Evolutionary conservation across 2,797 vertebrate species (phyloP), one percentile per base, ranked within the genome.

Genomic region (Petrocephalus schoutedeni): DNA sequence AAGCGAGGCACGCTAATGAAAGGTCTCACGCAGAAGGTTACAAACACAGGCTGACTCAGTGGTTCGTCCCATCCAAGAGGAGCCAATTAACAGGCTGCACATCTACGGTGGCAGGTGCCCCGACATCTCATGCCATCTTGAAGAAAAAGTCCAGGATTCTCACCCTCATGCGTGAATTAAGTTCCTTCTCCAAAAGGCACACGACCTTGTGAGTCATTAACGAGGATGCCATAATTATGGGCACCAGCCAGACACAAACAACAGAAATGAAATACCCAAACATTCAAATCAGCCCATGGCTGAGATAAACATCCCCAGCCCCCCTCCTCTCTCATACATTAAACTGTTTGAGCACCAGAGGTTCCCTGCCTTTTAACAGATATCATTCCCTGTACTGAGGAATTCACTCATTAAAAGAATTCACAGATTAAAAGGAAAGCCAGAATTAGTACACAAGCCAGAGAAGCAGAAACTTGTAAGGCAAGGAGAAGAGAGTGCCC

Each of bases 191-290:
- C 71, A 77, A 45, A 77, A 77, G 14, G 16, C 71, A 14, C 71
- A 45, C 6, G 36, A 41, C 71, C 71, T 36, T 41, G 71, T 77
- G 71, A 77, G 71, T 77, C 71, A 77, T 77, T 77, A 77, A 45
- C 19, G 36, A 77, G 32, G 71, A 41, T 45, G 71, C 36, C 32
- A 77, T 77, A 19, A 45, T n/a, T 41, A 77, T 45, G 32, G 41
- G 71, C 71, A 77, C 36, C 71, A 77, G 71, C 36, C 36, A 45
- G 71, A 77, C 71, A 77, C 71, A 77, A 45, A 77, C 71, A 74
- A 74, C 41, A 41, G 16, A 19, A 77, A 77, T 19, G 6, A 77
- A 77, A 77, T 77, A 19, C 71, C 71, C 71, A 77, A 77, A 77
- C 71, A 45, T 77, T 77, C 19, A 45, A 41, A 77, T 77, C 71